These are phyloP conservation scores for Xestobium rufovillosum DNA, from an alignment of 2,888 invertebrate species.

Conservation along the genomic window DNA sequence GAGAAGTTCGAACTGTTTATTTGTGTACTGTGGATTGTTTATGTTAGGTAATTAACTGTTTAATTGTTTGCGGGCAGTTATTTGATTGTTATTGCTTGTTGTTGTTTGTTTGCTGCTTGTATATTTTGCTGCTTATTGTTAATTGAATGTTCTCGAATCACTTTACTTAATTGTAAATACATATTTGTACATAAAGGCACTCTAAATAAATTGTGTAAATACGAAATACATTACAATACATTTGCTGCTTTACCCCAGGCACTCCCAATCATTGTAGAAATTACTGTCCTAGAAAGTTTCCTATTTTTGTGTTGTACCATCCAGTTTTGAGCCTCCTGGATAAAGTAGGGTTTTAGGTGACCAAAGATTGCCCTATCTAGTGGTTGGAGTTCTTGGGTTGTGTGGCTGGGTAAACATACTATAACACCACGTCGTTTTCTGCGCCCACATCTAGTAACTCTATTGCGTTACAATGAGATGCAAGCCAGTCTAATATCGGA, in stretches of 20 bases:
- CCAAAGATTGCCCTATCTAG: constrained; percentile 17
- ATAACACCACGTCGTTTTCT: constrained; percentile 9
- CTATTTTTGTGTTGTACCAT: constrained; percentile 8
- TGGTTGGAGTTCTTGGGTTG: constrained; percentile 23
- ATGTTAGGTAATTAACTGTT: too few species aligned
- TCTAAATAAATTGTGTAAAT: too few species aligned
- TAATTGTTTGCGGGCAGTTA: too few species aligned
- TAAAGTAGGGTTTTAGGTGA: constrained; percentile 7
- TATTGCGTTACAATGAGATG: constrained; percentile 6
- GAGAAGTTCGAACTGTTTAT: too few species aligned
- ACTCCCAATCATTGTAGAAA: constrained; percentile 8
- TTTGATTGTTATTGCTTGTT: too few species aligned
- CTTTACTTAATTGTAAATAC: too few species aligned
- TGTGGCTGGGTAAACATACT: constrained; percentile 12
- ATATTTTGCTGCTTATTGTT: too few species aligned
- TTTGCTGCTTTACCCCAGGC: too few species aligned
- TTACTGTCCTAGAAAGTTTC: constrained; percentile 7
- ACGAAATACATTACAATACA: constrained; percentile 16
- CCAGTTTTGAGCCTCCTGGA: constrained; percentile 9
- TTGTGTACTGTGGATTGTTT: too few species aligned
- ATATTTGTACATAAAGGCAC: too few species aligned
- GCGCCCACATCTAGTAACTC: constrained; percentile 10
- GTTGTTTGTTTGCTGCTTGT: too few species aligned
- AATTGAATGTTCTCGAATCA: too few species aligned
- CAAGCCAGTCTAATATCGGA: constrained; percentile 6